Conservation (phyloP, 2,113 vertebrate species). For the Phalacrocorax brasilianus region DNA sequence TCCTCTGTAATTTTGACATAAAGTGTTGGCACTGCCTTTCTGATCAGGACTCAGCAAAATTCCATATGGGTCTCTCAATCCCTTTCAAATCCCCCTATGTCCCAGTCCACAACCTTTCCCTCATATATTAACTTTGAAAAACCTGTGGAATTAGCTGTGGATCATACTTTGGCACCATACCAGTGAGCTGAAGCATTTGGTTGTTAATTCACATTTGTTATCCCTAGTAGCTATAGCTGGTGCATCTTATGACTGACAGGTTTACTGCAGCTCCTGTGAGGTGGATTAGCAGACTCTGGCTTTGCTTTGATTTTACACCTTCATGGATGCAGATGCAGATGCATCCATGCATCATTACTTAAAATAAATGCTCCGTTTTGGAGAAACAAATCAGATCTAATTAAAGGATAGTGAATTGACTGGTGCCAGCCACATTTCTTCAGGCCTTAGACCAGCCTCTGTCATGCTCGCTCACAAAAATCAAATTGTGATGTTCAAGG, state of each 20-base stretch:
- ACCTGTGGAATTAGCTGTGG: neutral
- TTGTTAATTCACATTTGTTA: neutral
- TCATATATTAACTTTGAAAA: neutral
- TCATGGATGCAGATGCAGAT: neutral
- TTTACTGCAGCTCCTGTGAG: neutral
- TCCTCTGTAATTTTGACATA: neutral
- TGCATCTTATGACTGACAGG: neutral
- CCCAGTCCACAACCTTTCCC: neutral
- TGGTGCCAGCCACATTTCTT: neutral
- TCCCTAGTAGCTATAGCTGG: neutral
- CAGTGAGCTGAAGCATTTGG: neutral
- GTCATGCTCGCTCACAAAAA: neutral
- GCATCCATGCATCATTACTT: neutral
- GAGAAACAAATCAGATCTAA: neutral
- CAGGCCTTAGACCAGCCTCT: neutral
- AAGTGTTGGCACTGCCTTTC: neutral
- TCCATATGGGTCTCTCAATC: neutral
- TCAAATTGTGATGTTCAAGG: neutral
- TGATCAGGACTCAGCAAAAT: neutral
- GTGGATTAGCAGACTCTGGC: neutral
- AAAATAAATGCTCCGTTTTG: neutral
- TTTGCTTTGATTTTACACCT: neutral
- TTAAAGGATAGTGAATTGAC: neutral
- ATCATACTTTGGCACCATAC: neutral
- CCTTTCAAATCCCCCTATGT: neutral